Base-by-base conservation (phyloP, 2,113 vertebrate genomes). In the Merops nubicus region DNA sequence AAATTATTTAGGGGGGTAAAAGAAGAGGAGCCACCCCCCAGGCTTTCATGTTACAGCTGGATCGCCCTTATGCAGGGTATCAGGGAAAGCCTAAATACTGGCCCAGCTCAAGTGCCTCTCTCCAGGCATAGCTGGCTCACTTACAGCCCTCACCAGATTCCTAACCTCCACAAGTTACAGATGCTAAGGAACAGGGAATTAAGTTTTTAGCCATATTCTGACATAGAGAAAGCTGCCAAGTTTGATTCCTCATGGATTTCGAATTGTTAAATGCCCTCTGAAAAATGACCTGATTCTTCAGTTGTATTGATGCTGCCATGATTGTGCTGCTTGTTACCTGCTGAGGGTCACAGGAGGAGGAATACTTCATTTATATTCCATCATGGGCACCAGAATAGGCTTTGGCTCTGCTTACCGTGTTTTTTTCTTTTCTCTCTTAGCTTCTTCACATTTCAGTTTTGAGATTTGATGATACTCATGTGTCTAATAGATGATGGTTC, bases 61-160 rank as follows among this genome's bases (percentile, higher is more conserved):
- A 43, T 34, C 43, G 10, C 5, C 26, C 31, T 77, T 47, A 23
- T 15, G 9, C 5, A 25, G 33, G 42, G 4, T 68, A 18, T 28
- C 0, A 1, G 26, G 14, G 34, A 80, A 79, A 73, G 17, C 26
- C 36, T 22, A 29, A 67, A 51, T 6, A 12, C 25, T 56, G n/a
- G 7, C 13, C 8, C 19, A 26, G 23, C 38, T 36, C 53, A 51
- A 43, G 11, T 2, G 8, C 38, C 31, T 59, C 34, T 33, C 1
- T 0, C 31, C 48, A n/a, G 29, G 6, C 29, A 34, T 0, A 2
- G 23, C 5, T 81, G 42, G 9, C 8, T 89, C 1, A 0, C 29
- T 56, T 40, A 25, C 18, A 56, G 43, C 14, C 40, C 10, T 47
- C 18, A 2, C 18, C 34, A 65, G n/a, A 12, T 56, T 28, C 26